A percentile compares a stretch with the other conserved stretches of the same genome.
Evolutionary conservation across 2,113 vertebrate genomes (phyloP).

Genomic region (Panthera leo): DNA sequence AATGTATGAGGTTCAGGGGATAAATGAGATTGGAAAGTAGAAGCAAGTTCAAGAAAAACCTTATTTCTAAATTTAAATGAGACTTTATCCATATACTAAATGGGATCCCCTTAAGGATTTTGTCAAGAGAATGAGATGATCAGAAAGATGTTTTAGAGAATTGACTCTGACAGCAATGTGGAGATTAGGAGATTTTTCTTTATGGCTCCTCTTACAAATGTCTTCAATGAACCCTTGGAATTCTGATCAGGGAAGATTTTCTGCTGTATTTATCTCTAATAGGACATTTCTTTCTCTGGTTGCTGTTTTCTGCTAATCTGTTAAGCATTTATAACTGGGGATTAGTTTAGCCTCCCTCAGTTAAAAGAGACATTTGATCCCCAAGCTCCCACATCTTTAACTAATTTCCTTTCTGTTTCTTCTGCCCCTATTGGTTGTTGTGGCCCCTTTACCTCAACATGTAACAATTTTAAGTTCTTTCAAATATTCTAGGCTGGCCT

Average conservation of each 20-base stretch:
- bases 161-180: background rate
- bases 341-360: background rate
- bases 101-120: background rate
- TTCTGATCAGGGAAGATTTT: background rate
- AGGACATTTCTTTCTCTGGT: background rate
- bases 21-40: background rate
- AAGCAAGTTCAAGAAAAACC: background rate
- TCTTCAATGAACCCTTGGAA: background rate
- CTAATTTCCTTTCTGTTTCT: slow-evolving; percentile 2
- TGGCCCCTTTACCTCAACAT: background rate
- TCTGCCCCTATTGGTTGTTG: background rate
- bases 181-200: background rate
- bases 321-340: background rate
- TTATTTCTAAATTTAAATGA: background rate
- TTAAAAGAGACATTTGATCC: background rate
- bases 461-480: background rate
- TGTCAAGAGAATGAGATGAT: background rate
- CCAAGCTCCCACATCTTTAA: background rate
- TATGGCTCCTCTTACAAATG: background rate
- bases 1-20: background rate
- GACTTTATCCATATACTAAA: background rate
- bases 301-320: background rate
- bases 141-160: background rate
- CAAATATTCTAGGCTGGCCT: background rate
- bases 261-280: background rate